Percentiles rank a stretch among this genome's conserved stretches.
These are phyloP conservation scores for Brachypalpus laphriformis DNA, from an alignment of 2,888 invertebrate species.

Conservation along the genomic window DNA sequence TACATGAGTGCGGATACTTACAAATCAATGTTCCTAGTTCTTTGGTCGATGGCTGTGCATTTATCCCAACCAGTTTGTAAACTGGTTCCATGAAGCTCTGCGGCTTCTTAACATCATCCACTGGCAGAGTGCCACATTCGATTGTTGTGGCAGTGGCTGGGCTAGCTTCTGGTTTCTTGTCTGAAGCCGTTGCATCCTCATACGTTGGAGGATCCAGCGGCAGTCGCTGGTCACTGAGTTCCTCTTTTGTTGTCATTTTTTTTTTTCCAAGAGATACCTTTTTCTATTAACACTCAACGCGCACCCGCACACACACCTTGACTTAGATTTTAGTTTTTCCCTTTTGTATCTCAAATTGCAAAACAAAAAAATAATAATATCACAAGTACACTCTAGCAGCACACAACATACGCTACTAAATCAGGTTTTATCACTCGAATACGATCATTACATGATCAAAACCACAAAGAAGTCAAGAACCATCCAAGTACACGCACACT, in stretches of 20 bases:
- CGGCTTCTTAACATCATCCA: slow-evolving; percentile 38
- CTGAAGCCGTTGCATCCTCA: slow-evolving; percentile 48
- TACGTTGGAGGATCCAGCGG: slow-evolving; percentile 57
- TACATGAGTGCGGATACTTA: slow-evolving; percentile 28
- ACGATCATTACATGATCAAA: slow-evolving; percentile 55
- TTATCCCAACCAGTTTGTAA: slow-evolving; percentile 69
- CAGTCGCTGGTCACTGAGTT: slow-evolving; percentile 16
- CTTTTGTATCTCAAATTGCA: slow-evolving; percentile 42
- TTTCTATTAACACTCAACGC: background rate
- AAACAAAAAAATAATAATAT: slow-evolving; percentile 31
- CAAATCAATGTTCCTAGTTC: slow-evolving; percentile 69
- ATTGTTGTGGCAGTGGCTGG: slow-evolving; percentile 29
- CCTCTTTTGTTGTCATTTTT: slow-evolving; percentile 58
- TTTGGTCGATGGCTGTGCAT: slow-evolving; percentile 62
- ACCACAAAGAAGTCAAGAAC: slow-evolving; percentile 50
- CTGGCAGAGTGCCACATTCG: slow-evolving; percentile 42
- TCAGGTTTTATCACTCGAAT: slow-evolving; percentile 63
- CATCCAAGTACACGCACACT: slow-evolving; percentile 1
- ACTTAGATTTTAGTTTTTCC: slow-evolving; percentile 55
- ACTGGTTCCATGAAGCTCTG: slow-evolving; percentile 71
- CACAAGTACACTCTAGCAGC: slow-evolving; percentile 29
- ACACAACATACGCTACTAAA: slow-evolving; percentile 17
- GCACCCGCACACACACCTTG: slow-evolving; percentile 51
- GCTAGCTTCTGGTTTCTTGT: slow-evolving; percentile 27
- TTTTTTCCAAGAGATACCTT: slow-evolving; percentile 2